Percentiles rank a stretch among this genome's conserved stretches.
These are phyloP conservation scores for Pasiphila rectangulata DNA, from an alignment of 2,888 invertebrate genomes.

Conservation along the genomic window DNA sequence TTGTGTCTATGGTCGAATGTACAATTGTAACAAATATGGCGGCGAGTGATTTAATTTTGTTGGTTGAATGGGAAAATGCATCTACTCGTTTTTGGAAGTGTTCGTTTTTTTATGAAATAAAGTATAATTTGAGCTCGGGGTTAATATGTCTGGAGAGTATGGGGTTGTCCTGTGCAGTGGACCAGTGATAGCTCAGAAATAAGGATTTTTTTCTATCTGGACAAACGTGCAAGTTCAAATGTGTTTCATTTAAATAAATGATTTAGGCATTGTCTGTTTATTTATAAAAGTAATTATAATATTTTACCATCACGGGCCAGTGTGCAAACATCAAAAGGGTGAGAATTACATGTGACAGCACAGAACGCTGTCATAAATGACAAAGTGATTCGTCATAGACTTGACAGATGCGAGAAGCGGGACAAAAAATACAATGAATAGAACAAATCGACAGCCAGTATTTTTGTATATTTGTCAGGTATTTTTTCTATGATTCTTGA, in stretches of 20 bases:
- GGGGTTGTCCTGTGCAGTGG: no score
- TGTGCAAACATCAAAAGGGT: constrained; percentile 55
- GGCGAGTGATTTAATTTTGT: constrained; percentile 15
- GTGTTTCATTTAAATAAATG: no score
- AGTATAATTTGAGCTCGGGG: no score
- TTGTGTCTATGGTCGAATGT: constrained; percentile 34
- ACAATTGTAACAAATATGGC: constrained; percentile 40
- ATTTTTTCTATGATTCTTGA: background rate
- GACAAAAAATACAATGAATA: constrained; percentile 36
- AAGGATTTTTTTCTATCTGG: no score
- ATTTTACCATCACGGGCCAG: constrained; percentile 23
- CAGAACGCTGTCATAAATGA: constrained; percentile 73
- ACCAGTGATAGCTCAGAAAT: no score
- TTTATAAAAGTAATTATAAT: constrained; percentile 36
- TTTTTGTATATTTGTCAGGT: background rate
- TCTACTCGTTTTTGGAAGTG: no score
- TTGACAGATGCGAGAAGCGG: constrained; percentile 67
- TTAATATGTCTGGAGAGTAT: no score
- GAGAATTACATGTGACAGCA: constrained; percentile 65
- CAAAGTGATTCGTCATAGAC: constrained; percentile 76
- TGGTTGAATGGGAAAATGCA: no score
- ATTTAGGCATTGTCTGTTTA: no score
- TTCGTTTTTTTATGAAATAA: no score
- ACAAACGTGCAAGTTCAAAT: no score
- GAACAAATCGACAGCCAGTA: constrained; percentile 47